Conservation (phyloP, 2,888 invertebrate genomes). For the Drosophila robusta region DNA sequence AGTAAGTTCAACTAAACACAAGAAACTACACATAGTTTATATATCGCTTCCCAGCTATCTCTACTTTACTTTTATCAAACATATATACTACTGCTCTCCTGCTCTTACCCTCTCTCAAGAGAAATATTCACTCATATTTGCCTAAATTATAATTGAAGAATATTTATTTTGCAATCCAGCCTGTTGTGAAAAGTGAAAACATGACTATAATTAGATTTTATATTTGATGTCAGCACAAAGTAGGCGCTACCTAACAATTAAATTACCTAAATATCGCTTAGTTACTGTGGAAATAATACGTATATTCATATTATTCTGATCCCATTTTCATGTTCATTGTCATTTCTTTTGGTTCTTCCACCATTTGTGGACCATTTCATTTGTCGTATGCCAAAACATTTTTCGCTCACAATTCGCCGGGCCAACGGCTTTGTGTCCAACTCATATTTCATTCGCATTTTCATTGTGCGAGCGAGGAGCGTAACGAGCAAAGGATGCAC, state of each 20-base stretch:
- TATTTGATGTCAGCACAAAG: not conserved
- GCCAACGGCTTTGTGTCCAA: conserved; percentile 37
- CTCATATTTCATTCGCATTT: conserved; percentile 72
- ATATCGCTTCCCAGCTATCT: too few relatives aligned
- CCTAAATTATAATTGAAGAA: too few relatives aligned
- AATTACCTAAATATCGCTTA: conserved; percentile 9
- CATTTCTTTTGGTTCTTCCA: conserved; percentile 5
- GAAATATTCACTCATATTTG: too few relatives aligned
- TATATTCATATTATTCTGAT: conserved; percentile 17
- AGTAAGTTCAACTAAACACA: too few relatives aligned
- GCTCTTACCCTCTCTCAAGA: too few relatives aligned
- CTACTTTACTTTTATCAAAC: too few relatives aligned
- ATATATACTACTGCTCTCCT: too few relatives aligned
- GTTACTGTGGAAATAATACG: conserved; percentile 10
- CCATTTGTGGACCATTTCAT: conserved; percentile 20
- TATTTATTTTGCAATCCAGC: too few relatives aligned
- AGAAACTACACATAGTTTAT: too few relatives aligned
- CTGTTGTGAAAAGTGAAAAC: not conserved
- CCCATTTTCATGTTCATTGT: conserved; percentile 21
- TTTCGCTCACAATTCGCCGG: conserved; percentile 53
- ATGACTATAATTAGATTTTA: conserved; percentile 1
- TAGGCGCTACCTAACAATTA: conserved; percentile 20
- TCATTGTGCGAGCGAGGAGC: conserved; percentile 38
- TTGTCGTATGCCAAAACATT: conserved; percentile 41
- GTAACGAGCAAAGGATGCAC: conserved; percentile 45